Evolutionary conservation across 2,888 invertebrate species (phyloP).

Genomic region (Phania funesta): DNA sequence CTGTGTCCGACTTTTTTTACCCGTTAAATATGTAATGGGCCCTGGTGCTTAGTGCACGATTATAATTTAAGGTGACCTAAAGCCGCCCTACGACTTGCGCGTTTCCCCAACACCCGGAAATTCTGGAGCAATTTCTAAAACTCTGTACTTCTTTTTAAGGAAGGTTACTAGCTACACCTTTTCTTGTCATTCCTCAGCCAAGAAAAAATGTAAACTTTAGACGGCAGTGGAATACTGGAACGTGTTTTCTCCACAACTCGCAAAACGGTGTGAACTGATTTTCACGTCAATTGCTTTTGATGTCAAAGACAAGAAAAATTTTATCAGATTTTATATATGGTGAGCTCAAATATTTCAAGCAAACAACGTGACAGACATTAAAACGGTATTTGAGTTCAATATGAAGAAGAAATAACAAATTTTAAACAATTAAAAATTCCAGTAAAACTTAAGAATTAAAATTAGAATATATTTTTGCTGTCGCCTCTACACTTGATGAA

Average conservation of each 20-base stretch:
- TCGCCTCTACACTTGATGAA: slow-evolving; percentile 77
- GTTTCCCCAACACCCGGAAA: slow-evolving; percentile 29
- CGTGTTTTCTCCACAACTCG: slow-evolving; percentile 61
- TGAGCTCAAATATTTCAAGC: slow-evolving; percentile 19
- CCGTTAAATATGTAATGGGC: slow-evolving; percentile 23
- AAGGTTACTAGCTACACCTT: slow-evolving; percentile 41
- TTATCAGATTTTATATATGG: slow-evolving; percentile 2
- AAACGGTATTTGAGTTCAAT: slow-evolving; percentile 21
- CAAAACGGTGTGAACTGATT: slow-evolving; percentile 57
- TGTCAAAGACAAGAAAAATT: slow-evolving; percentile 44
- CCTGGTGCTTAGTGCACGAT: not conserved
- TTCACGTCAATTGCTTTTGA: slow-evolving; percentile 63
- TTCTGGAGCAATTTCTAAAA: slow-evolving; percentile 29
- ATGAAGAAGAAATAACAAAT: slow-evolving; percentile 31
- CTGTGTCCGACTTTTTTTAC: not conserved
- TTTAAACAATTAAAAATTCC: slow-evolving; percentile 48
- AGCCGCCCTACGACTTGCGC: slow-evolving; percentile 51
- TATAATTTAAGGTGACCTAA: slow-evolving; percentile 43
- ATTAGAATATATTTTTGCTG: slow-evolving; percentile 69
- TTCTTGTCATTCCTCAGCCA: slow-evolving; percentile 48
- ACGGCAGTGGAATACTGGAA: slow-evolving; percentile 63
- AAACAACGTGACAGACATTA: slow-evolving; percentile 25
- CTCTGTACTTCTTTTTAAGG: slow-evolving; percentile 43
- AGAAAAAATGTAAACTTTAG: slow-evolving; percentile 44
- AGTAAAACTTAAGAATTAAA: slow-evolving; percentile 66